Evolutionary conservation across 2,797 vertebrate species (phyloP), one percentile per base, ranked within the genome.

Genomic region (Helostoma temminkii): DNA sequence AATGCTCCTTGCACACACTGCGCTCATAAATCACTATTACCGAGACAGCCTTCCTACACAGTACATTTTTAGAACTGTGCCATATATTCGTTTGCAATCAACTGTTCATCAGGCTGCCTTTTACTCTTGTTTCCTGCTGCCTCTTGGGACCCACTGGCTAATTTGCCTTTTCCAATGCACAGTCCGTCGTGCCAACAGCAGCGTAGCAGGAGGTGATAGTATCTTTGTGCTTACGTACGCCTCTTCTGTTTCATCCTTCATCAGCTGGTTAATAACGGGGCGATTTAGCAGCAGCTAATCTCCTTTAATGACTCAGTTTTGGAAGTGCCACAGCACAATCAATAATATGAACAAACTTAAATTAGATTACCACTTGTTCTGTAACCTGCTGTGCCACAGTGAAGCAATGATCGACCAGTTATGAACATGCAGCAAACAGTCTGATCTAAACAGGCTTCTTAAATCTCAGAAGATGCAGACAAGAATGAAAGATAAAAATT

Each of bases 241-340:
- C 67, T 55, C 69, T 25, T 37, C 56, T n/a, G 30, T 52, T 64
- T 61, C 67, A 46, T 88, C 74, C 42, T 52, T 87, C 78, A 83
- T 84, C 80, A 59, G 80, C 73, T 85, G 65, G 34, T 87, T 91
- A 90, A 88, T 88, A 89, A 88, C 89, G 76, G 68, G 49, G 37
- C 42, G 53, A 81, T 88, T 90, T 85, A 86, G 78, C 77, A 56
- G 57, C 50, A 70, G 83, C 85, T 93, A 85, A 92, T 89, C 81
- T 85, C 74, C 70, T 86, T 80, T 88, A 92, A 91, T 34, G 78
- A 86, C 87, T 89, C 73, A 19, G 70, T 89, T 89, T 86, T 57
- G n/a, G 74, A 82, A 73, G 70, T 75, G 80, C 58, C 79, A 74
- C 65, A 34, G 73, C 52, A 64, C 52, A 80, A 84, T 92, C 82